Evolutionary conservation across 2,888 invertebrate genomes (phyloP), one percentile per base, ranked within the genome.

Genomic region (Stegana nigrithorax): DNA sequence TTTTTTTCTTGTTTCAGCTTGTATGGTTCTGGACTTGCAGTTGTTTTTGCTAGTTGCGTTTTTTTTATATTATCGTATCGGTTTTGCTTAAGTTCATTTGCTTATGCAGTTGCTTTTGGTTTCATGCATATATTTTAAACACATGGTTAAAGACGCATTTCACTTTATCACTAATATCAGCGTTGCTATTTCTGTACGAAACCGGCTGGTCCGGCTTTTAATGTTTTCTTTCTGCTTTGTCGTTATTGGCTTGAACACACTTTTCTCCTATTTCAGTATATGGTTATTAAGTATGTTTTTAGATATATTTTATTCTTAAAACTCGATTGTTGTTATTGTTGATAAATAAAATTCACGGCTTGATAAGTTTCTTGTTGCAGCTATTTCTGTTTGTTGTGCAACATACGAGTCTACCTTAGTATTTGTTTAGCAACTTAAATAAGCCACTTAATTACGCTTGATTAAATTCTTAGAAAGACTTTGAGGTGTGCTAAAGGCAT

Each of bases 21-120:
- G 19, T 27, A n/a, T 36, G n/a, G 36, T 29, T 23, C 42, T 56
- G 47, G 25, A 39, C 36, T 63, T 32, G 55, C 65, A 56, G 60
- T 71, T 79, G n/a, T 60, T 67, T 80, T 80, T 76, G 75, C 80
- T 75, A 78, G 78, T 80, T 76, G 78, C 78, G 70, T 76, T 75
- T 75, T 75, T 64, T 19, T 17, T n/a, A n/a, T n/a, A n/a, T n/a
- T n/a, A n/a, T 66, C 25, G 57, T 62, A 27, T 7, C 47, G 14
- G 6, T 45, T 58, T 21, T 55, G 36, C 19, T 55, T 5, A 21
- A 21, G 17, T 26, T 26, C 27, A 26, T 51, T 39, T 14, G 42
- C n/a, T 42, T 5, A 7, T n/a, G 42, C 42, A 42, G 17, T 27
- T 64, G 12, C 3, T 60, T 4, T 60, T 63, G 19, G 47, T 47